A percentile compares a stretch with the other conserved stretches of the same genome.
Evolutionary conservation across 1,140 invertebrate genomes (phyloP).

Genomic region (Metaphire vulgaris): DNA sequence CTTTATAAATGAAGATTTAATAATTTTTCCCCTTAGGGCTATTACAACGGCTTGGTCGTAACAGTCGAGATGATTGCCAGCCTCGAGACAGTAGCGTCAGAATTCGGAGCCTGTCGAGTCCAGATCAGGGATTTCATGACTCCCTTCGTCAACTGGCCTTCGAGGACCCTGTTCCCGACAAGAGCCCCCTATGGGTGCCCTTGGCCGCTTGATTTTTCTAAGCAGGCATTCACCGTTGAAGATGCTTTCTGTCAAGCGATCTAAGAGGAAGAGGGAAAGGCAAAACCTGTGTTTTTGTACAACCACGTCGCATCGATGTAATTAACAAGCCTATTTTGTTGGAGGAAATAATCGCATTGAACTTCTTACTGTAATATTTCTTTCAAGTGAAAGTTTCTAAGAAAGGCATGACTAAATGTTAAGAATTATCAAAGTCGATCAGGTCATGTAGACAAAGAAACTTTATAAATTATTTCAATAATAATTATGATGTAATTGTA

Average conservation of each 20-base stretch:
- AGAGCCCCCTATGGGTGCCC: background rate
- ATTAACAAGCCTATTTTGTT: background rate
- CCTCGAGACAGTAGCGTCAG: background rate
- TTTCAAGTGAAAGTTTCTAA: background rate
- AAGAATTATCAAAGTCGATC: background rate
- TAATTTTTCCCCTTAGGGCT: background rate
- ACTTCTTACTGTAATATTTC: background rate
- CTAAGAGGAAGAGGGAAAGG: too few species aligned
- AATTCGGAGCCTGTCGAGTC: background rate
- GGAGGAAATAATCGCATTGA: background rate
- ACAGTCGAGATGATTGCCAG: background rate
- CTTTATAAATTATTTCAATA: background rate
- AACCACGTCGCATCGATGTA: background rate
- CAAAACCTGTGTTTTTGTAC: too few species aligned
- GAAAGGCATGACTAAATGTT: background rate
- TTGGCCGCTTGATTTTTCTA: background rate
- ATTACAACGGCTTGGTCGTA: background rate
- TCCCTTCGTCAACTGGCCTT: background rate
- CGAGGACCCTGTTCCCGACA: background rate
- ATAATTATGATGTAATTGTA: background rate
- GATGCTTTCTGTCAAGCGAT: too few species aligned
- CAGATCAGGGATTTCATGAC: background rate
- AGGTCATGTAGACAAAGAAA: background rate
- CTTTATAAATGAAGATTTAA: too few species aligned
- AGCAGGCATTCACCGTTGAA: background rate